Evolutionary conservation across 2,888 invertebrate genomes (phyloP), one percentile per base, ranked within the genome.

Genomic region (Hydroisotoma schaefferi): DNA sequence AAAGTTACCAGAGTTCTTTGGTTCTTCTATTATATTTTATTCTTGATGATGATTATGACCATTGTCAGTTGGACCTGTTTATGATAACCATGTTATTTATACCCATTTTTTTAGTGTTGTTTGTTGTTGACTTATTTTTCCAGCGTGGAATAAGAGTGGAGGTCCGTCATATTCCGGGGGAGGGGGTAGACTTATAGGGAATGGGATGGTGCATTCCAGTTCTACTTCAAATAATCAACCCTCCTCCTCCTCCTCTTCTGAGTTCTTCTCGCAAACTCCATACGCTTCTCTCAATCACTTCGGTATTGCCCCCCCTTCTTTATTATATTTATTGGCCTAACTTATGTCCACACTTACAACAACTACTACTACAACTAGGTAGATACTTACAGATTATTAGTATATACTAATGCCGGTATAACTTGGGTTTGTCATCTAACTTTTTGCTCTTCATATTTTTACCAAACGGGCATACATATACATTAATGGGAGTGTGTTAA

Each of bases 221-320:
- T 68, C 70, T 37, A 62, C 68, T 67, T 67, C 63, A 49, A 63
- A 63, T 67, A 63, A 63, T 57, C 58, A 67, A 61, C 61, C 66
- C 59, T 63, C 63, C 52, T 63, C 59, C 43, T 43, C 49, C 25
- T 28, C 67, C 47, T 60, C 59, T 55, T 66, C 70, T 65, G 66
- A 68, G 55, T 70, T 61, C 57, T 67, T 59, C 67, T 62, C 63
- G 56, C 66, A 70, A 59, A 63, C 70, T 59, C 68, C 70, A 61
- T 68, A 57, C 67, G 65, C 65, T 53, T 67, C 68, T 62, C 61
- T 70, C 65, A 70, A 68, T 68, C 70, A 70, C 64, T 68, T 70
- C 61, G 70, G 70, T 70, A 70, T 62, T 52, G 38, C 54, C 56
- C 49, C 22, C 38, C 43, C 20, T 37, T 38, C 48, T 40, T 49